Evolutionary conservation across 2,888 invertebrate species (phyloP), one percentile per base, ranked within the genome.

Genomic region (Atherix ibis): DNA sequence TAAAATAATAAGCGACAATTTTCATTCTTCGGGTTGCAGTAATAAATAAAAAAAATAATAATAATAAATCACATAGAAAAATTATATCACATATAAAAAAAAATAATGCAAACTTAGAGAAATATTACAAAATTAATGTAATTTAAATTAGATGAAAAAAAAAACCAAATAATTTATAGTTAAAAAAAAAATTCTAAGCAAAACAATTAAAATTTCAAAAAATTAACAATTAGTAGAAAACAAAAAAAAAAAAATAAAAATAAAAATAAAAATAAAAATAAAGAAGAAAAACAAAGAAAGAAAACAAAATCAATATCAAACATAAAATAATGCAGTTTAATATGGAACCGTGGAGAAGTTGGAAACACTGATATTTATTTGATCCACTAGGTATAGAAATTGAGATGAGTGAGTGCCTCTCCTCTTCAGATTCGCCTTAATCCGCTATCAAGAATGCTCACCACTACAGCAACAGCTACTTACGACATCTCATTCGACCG

Each of bases 321-420:
- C 31, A 37, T 36, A 38, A 36, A 22, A 36, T 35, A 40, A 36
- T 35, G 36, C 36, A 37, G 35, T 35, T 38, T 31, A 40, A 34
- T 35, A 36, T 32, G 33, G 39, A 38, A 18, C 17, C 38, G 34
- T 25, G 37, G 40, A 34, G 34, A 38, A 36, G 22, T 40, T 31
- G 38, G 38, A 31, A 31, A 42, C 40, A 42, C 40, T 42, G 36
- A 42, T 42, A 38, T 42, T 43, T 43, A 41, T 41, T 43, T 43
- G 43, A 41, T 43, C 41, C 41, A 28, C n/a, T 42, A 40, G 40
- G 35, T 42, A 18, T 34, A 39, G 43, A 38, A 35, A 40, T 27
- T 26, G 32, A 31, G 27, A 17, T 28, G 33, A n/a, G n/a, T 33
- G 14, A 15, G 10, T 15, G 12, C 15, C 28, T 2, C 15, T 10